Evolutionary conservation across 2,113 vertebrate genomes (phyloP), one percentile per base, ranked within the genome.

Genomic region (Lophura nycthemera): DNA sequence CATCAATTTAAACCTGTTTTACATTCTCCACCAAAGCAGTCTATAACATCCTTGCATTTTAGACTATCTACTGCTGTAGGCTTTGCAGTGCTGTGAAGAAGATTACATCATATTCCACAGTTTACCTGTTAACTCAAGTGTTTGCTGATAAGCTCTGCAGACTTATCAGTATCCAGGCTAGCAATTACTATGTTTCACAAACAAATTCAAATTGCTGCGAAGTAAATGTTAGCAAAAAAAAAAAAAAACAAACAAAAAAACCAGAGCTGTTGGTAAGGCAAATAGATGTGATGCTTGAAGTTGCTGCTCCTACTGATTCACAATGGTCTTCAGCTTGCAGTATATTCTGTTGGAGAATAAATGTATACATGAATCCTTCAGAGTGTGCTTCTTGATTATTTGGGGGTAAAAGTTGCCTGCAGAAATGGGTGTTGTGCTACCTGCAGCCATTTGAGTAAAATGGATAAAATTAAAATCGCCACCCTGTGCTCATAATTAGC

Each of bases 111-210:
- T 34, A 48, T 61, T 61, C 42, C 43, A 48, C 29, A n/a, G 71
- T 86, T 11, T 11, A 72, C 71, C n/a, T 54, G 24, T 85, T 96
- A 70, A 60, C 32, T 81, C 27, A 38, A n/a, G 24, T 42, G 74
- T 21, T 32, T 81, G 36, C 56, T 69, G 76, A 74, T 64, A 83
- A 84, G 60, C 21, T 56, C 63, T 74, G 65, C 30, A 66, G 34
- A 45, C 45, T 92, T 74, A 86, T 0, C 11, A 10, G 73, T 12
- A 63, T 29, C 19, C 72, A 75, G 29, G 18, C 32, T 34, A 93
- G 72, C 69, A 73, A 72, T 12, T 74, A 67, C 75, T 83, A 66
- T 32, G 87, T 74, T 90, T 88, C 90, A 65, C 64, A 92, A 73
- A 69, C 34, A 92, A 93, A 45, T 89, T 19, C 56, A 72, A 89